Percentiles rank a stretch among this genome's conserved stretches.
These are phyloP conservation scores for Apis laboriosa DNA, from an alignment of 1,140 invertebrate genomes.

Conservation along the genomic window DNA sequence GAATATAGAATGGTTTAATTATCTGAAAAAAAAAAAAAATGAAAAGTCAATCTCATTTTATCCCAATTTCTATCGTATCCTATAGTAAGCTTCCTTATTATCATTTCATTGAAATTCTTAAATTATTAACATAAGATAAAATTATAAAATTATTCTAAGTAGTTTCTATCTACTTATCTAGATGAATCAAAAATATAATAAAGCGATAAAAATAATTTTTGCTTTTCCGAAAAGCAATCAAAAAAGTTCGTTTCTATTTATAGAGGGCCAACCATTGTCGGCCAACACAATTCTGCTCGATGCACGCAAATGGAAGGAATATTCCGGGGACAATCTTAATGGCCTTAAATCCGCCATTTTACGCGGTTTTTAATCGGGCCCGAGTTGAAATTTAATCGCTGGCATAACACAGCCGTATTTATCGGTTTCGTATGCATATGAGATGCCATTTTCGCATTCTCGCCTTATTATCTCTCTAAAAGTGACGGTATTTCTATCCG, in stretches of 20 bases:
- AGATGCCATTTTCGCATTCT: neutral
- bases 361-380: conserved; percentile 6
- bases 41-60: neutral
- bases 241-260: too few species aligned
- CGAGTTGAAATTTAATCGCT: neutral
- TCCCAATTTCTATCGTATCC: neutral
- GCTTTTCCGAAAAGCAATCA: too few species aligned
- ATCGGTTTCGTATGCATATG: conserved; percentile 23
- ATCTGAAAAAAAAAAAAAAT: neutral
- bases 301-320: too few species aligned
- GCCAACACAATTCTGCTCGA: too few species aligned
- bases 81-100: too few species aligned
- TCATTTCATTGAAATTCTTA: neutral
- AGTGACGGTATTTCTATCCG: conserved; percentile 36
- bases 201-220: too few species aligned
- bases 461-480: conserved; percentile 22
- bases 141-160: too few species aligned
- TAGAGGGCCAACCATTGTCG: too few species aligned
- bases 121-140: neutral
- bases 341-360: conserved; percentile 3
- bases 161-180: too few species aligned
- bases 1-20: too few species aligned
- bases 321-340: too few species aligned
- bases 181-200: too few species aligned
- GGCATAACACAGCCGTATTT: conserved; percentile 3